phyloP scores from a whole-genome alignment of 2,888 invertebrate genomes.

The Drosophila nigritarsus region DNA sequence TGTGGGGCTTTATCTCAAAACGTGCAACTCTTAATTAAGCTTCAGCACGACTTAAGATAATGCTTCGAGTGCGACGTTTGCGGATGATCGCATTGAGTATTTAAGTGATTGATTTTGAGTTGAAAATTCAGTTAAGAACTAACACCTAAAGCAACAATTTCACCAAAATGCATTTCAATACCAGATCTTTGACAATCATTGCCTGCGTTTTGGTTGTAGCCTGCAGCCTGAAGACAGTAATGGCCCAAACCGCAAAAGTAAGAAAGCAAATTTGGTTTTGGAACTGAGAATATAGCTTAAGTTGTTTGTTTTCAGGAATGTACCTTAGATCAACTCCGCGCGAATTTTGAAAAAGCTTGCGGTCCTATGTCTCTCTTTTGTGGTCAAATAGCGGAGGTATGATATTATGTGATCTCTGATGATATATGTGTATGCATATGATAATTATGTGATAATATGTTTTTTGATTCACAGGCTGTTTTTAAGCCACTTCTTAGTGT shows the following conservation, averaged over 20 bases:
- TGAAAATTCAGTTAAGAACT: slow-evolving; percentile 11
- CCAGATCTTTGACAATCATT: slow-evolving; percentile 8
- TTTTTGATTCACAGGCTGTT: neutral
- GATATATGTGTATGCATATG: neutral
- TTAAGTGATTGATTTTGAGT: neutral
- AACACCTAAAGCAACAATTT: neutral
- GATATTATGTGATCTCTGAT: neutral
- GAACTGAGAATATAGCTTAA: neutral
- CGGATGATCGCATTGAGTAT: slow-evolving; percentile 13
- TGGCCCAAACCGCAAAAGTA: neutral
- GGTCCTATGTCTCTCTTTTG: neutral
- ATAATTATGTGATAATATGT: neutral
- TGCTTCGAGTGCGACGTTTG: neutral
- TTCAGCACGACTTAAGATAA: slow-evolving; percentile 14
- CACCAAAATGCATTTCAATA: slow-evolving; percentile 23
- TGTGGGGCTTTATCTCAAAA: neutral
- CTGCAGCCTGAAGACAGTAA: slow-evolving; percentile 10
- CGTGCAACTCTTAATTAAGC: neutral
- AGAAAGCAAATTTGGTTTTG: neutral
- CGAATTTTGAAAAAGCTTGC: neutral
- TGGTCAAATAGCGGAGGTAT: neutral
- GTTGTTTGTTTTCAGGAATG: neutral
- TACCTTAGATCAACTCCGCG: rapidly evolving
- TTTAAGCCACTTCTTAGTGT: neutral
- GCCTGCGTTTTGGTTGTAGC: slow-evolving; percentile 10